phyloP scores from a whole-genome alignment of 2,888 invertebrate genomes.

The Creontiades dilutus region DNA sequence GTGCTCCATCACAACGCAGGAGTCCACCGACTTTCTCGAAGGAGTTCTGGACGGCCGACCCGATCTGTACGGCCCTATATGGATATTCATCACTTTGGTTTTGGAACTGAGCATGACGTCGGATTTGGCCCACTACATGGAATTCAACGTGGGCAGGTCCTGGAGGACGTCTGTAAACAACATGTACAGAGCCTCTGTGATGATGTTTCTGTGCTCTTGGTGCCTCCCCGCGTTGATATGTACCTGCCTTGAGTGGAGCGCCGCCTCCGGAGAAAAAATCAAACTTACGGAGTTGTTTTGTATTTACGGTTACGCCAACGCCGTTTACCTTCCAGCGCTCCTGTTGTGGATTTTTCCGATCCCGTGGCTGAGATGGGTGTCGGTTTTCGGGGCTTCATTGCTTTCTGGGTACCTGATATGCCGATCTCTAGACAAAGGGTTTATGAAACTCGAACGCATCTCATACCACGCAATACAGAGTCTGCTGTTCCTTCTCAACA shows the following conservation, averaged over 20 bases:
- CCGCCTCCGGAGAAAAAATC: neutral
- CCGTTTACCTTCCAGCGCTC: neutral
- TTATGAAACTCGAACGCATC: neutral
- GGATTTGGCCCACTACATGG: neutral
- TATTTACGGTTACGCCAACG: slow-evolving; percentile 49
- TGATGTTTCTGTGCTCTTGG: slow-evolving; percentile 59
- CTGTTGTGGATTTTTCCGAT: slow-evolving; percentile 16
- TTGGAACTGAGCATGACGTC: slow-evolving; percentile 12
- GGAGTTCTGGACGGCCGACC: slow-evolving; percentile 21
- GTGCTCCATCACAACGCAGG: neutral
- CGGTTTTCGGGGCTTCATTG: neutral
- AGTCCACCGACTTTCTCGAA: neutral
- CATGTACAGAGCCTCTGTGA: neutral
- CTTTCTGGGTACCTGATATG: slow-evolving; percentile 47
- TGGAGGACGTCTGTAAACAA: slow-evolving; percentile 29
- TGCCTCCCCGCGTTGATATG: slow-evolving; percentile 53
- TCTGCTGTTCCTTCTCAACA: slow-evolving; percentile 22
- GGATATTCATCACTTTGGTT: slow-evolving; percentile 46
- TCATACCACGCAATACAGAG: neutral
- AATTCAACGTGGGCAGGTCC: neutral
- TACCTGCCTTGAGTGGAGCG: slow-evolving; percentile 49
- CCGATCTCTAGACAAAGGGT: slow-evolving; percentile 14
- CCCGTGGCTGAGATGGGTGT: slow-evolving; percentile 10
- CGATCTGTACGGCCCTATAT: slow-evolving; percentile 57
- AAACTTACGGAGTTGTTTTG: slow-evolving; percentile 32